These are phyloP conservation scores for Hippocampus mohnikei DNA, from an alignment of 2,113 vertebrate species.

Conservation along the genomic window DNA sequence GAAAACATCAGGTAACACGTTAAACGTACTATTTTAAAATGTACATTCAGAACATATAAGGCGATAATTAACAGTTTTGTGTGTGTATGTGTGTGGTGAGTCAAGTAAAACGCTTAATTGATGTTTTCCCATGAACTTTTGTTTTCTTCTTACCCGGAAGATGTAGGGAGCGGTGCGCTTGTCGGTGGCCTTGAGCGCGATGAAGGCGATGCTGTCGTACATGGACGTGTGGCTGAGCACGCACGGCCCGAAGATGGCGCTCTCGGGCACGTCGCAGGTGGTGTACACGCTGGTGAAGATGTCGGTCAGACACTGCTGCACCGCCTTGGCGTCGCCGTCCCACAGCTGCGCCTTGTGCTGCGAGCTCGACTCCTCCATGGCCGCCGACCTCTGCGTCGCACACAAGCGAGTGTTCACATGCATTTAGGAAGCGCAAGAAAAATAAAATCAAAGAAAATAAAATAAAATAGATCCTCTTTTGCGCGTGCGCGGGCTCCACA, in stretches of 20 bases:
- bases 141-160: constrained; percentile 79
- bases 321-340: constrained; percentile 92
- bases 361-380: constrained; percentile 88
- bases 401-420: not conserved
- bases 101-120: no score
- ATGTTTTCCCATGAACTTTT: no score
- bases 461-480: not conserved
- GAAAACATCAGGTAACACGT: no score
- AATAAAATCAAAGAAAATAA: not conserved
- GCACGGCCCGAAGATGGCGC: constrained; percentile 94
- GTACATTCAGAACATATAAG: no score
- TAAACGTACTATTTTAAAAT: no score
- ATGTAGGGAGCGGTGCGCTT: constrained; percentile 95
- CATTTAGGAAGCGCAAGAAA: not conserved
- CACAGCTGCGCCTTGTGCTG: constrained; percentile 80
- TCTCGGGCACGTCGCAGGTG: constrained; percentile 94
- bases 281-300: constrained; percentile 98
- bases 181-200: constrained; percentile 94
- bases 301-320: constrained; percentile 96
- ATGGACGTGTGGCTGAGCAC: constrained; percentile 93
- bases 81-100: no score
- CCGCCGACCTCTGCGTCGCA: constrained; percentile 40
- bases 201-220: constrained; percentile 97
- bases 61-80: no score
- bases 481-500: no score